These are phyloP conservation scores for Volucella zonaria DNA, from an alignment of 2,888 invertebrate genomes.

Conservation along the genomic window DNA sequence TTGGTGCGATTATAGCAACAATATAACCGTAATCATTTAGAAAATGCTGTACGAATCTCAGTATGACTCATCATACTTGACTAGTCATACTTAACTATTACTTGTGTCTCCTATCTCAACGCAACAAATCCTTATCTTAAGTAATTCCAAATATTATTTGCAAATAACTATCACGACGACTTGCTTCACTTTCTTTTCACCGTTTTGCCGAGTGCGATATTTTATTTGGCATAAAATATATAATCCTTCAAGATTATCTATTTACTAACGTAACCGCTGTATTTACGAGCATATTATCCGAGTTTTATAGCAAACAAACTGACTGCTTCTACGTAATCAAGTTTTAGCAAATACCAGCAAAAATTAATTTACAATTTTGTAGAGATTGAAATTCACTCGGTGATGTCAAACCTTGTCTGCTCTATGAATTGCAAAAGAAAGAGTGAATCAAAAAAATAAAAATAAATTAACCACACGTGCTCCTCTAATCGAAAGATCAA, in stretches of 20 bases:
- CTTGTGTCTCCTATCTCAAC: slow-evolving; percentile 7
- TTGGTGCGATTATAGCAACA: too few relatives aligned
- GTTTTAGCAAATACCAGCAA: slow-evolving; percentile 2
- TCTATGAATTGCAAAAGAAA: too few relatives aligned
- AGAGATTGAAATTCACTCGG: too few relatives aligned
- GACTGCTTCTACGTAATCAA: slow-evolving; percentile 17
- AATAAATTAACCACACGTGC: neutral
- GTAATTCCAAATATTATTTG: slow-evolving; percentile 43
- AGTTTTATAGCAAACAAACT: neutral
- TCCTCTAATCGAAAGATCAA: neutral
- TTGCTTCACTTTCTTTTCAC: slow-evolving; percentile 12
- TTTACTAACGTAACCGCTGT: slow-evolving; percentile 33
- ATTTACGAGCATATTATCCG: slow-evolving; percentile 10
- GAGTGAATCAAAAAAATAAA: too few relatives aligned
- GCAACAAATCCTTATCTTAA: slow-evolving; percentile 38
- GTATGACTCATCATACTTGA: slow-evolving; percentile 15
- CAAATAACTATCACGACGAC: slow-evolving; percentile 31
- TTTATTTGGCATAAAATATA: slow-evolving; percentile 31
- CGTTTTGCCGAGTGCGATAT: slow-evolving; percentile 14
- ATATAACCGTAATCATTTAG: too few relatives aligned
- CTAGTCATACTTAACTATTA: too few relatives aligned
- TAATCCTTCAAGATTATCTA: slow-evolving; percentile 52
- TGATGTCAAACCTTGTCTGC: neutral
- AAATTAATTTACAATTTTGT: slow-evolving; percentile 6
- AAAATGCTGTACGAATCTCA: neutral